phyloP scores from a whole-genome alignment of 2,888 invertebrate species.

The Cordilura impudica region DNA sequence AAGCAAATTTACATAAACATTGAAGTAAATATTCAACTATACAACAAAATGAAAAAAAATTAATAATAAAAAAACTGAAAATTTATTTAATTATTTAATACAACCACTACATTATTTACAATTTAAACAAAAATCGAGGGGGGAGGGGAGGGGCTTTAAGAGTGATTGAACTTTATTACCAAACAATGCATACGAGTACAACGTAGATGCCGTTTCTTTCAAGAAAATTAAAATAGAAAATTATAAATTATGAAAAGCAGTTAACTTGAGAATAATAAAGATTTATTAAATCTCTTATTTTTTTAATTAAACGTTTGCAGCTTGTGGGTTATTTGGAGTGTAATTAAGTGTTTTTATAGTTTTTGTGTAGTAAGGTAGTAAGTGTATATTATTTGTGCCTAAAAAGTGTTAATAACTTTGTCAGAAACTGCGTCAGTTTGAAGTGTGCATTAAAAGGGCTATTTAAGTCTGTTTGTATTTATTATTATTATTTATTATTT shows the following conservation, averaged over 20 bases:
- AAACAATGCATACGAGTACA: constrained; percentile 43
- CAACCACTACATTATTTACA: constrained; percentile 52
- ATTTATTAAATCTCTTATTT: neutral
- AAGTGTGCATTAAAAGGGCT: no score
- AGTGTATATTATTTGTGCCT: neutral
- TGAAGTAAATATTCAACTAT: neutral
- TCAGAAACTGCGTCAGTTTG: no score
- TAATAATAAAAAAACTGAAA: neutral
- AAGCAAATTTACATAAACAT: neutral
- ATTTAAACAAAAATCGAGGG: neutral
- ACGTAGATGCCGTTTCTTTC: constrained; percentile 28
- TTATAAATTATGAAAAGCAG: constrained; percentile 38
- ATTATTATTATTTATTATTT: no score
- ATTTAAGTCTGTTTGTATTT: no score
- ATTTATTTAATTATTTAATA: constrained; percentile 2
- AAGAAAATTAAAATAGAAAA: constrained; percentile 23
- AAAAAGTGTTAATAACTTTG: neutral
- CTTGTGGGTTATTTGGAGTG: constrained; percentile 32
- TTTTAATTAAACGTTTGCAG: constrained; percentile 42
- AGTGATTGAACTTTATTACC: neutral
- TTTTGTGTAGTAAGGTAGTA: constrained; percentile 4
- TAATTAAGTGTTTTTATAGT: constrained; percentile 24
- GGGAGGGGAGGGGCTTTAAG: neutral
- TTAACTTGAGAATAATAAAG: neutral
- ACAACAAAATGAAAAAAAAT: constrained; percentile 7